Conservation (phyloP, 30 jellyfish, hydroid and myxozoan genomes). For the Aurelia sp. region DNA sequence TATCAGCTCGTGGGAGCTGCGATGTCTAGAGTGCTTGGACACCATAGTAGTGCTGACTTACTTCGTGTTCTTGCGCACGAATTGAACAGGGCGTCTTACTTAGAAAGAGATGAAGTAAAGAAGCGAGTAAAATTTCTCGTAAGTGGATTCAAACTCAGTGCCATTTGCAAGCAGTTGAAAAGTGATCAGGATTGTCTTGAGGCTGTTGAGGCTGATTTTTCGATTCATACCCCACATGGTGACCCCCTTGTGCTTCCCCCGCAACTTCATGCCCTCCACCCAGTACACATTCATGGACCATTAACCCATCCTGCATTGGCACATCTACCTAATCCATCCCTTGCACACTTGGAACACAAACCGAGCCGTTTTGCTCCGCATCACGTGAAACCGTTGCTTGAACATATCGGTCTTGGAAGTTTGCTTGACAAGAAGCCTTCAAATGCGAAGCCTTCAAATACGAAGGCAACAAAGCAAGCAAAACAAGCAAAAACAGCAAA, state of each 20-base stretch:
- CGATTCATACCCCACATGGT: slow-evolving; percentile 54
- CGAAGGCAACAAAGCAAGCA: neutral
- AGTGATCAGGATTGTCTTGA: slow-evolving; percentile 71
- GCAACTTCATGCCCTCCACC: slow-evolving; percentile 1
- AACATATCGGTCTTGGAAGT: no score
- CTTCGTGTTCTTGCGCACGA: slow-evolving; percentile 70
- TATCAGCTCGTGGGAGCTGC: slow-evolving; percentile 64
- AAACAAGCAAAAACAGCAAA: slow-evolving; percentile 3
- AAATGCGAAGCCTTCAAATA: neutral
- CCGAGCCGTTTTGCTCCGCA: no score
- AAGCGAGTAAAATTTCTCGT: slow-evolving; percentile 66
- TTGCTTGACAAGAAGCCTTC: neutral
- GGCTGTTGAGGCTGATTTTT: slow-evolving; percentile 70
- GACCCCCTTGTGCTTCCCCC: neutral
- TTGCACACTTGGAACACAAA: no score
- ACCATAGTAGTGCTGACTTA: slow-evolving; percentile 70
- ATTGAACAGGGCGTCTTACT: slow-evolving; percentile 55
- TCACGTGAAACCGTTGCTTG: no score
- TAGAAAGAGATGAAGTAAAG: slow-evolving; percentile 62
- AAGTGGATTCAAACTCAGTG: slow-evolving; percentile 70
- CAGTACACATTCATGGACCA: slow-evolving; percentile 1
- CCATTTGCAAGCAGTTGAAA: slow-evolving; percentile 43
- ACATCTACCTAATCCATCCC: slow-evolving; percentile 12
- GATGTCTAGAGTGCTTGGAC: slow-evolving; percentile 63
- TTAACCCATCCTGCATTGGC: slow-evolving; percentile 12